Percentiles rank a stretch among this genome's conserved stretches.
Evolutionary conservation across 2,113 vertebrate species (phyloP).

Genomic region (Zootoca vivipara): DNA sequence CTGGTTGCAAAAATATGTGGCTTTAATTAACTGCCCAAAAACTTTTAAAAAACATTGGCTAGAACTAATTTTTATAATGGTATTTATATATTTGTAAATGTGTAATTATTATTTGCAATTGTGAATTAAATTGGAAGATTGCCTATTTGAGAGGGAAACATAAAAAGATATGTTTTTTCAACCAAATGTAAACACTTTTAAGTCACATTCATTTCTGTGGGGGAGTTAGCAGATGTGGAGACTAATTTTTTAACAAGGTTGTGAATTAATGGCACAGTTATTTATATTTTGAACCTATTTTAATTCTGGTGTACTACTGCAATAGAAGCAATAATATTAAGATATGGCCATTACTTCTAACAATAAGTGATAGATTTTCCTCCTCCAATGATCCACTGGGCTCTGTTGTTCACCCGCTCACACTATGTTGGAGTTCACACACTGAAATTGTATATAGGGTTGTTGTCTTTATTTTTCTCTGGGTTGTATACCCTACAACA

Average conservation of each 20-base stretch:
- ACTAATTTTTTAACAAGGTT: not conserved
- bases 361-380: not conserved
- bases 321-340: not conserved
- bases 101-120: slow-evolving; percentile 53
- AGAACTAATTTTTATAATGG: slow-evolving; percentile 72
- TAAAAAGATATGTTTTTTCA: slow-evolving; percentile 51
- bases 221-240: not conserved
- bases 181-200: not conserved
- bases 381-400: no score
- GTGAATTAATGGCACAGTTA: not conserved
- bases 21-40: slow-evolving; percentile 74
- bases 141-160: slow-evolving; percentile 60
- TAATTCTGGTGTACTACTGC: not conserved
- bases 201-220: not conserved
- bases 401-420: no score
- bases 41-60: slow-evolving; percentile 70
- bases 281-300: not conserved
- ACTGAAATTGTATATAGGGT: no score
- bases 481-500: no score
- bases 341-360: not conserved
- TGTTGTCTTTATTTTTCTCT: no score
- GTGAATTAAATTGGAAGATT: slow-evolving; percentile 74
- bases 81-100: slow-evolving; percentile 60
- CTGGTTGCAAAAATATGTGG: slow-evolving; percentile 74
- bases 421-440: no score